A percentile compares a stretch with the other conserved stretches of the same genome.
Evolutionary conservation across 2,797 vertebrate species (phyloP).

Genomic region (Zalophus californianus): DNA sequence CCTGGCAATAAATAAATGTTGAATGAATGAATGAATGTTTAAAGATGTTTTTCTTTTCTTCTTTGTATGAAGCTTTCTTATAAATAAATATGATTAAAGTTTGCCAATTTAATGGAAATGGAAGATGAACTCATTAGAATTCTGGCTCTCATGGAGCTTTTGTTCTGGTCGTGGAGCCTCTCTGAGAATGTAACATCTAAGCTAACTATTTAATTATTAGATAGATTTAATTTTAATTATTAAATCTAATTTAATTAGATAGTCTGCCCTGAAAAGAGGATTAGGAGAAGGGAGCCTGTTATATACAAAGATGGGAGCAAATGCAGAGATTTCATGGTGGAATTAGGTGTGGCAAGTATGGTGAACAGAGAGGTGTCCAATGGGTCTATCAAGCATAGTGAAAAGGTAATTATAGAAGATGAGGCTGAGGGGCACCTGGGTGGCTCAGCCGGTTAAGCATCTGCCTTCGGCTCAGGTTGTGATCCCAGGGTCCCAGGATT

Average conservation of each 20-base stretch:
- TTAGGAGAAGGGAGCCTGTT: not conserved
- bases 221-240: too few species aligned
- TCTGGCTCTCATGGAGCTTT: not conserved
- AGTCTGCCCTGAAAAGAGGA: not conserved
- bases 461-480: too few species aligned
- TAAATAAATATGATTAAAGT: not conserved
- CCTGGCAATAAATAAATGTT: not conserved
- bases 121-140: slow-evolving; percentile 10
- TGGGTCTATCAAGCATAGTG: not conserved
- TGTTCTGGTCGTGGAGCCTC: not conserved
- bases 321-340: not conserved
- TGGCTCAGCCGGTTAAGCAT: too few species aligned
- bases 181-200: not conserved
- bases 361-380: not conserved
- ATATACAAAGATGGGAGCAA: not conserved
- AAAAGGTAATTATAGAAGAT: not conserved
- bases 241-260: too few species aligned
- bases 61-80: not conserved
- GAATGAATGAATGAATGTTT: not conserved
- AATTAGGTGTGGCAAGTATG: not conserved
- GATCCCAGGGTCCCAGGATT: too few species aligned
- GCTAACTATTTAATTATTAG: not conserved
- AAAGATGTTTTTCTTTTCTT: not conserved
- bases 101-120: not conserved
- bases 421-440: not conserved